phyloP scores from a whole-genome alignment of 2,797 vertebrate genomes.

The Karalla daura region DNA sequence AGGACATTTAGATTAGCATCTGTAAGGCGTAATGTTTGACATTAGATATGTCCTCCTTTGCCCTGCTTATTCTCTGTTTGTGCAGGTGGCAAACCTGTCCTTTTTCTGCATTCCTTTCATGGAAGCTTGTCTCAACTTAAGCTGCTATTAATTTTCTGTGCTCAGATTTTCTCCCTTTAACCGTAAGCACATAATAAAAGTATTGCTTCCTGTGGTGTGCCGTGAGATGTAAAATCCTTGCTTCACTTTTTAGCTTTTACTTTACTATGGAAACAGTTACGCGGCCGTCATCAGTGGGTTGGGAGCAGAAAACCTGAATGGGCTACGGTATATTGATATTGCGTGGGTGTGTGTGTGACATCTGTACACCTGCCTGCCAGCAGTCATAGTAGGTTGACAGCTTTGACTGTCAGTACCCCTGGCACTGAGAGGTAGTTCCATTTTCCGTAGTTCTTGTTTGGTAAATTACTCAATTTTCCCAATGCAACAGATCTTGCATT shows the following conservation, averaged over 20 bases:
- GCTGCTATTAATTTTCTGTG: neutral
- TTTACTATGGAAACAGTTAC: neutral
- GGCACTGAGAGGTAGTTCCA: neutral
- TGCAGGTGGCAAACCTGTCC: neutral
- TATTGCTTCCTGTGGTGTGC: neutral
- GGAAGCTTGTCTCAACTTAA: neutral
- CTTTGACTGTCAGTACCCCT: neutral
- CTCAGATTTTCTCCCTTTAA: neutral
- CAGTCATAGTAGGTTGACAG: neutral
- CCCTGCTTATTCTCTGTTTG: constrained; percentile 11
- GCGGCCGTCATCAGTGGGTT: neutral
- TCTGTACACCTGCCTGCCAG: neutral
- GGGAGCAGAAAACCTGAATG: neutral
- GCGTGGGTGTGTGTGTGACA: neutral
- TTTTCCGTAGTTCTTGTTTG: no score
- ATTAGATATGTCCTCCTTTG: neutral
- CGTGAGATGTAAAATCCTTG: neutral
- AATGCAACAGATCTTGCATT: neutral
- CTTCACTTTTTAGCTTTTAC: no score
- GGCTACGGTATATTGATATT: neutral
- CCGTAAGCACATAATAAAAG: neutral
- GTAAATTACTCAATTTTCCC: neutral
- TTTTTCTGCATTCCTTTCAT: neutral
- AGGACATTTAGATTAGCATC: neutral
- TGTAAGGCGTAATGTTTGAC: neutral